These are phyloP conservation scores for Gonocerus acuteangulatus DNA, from an alignment of 2,888 invertebrate species.

Conservation along the genomic window DNA sequence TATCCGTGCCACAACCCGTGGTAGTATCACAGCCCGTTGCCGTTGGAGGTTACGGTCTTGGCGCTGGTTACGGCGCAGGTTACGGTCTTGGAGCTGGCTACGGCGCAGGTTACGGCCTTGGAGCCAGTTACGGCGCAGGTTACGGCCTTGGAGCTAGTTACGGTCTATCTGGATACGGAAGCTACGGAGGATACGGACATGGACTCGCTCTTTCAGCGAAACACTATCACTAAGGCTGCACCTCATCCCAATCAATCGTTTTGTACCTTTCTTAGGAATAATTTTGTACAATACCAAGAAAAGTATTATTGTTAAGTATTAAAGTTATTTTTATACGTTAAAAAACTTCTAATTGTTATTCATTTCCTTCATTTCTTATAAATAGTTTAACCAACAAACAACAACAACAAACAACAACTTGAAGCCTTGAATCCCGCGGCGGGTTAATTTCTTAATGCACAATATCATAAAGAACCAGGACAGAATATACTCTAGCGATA, in stretches of 20 bases:
- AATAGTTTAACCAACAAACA: too few relatives aligned
- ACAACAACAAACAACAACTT: too few relatives aligned
- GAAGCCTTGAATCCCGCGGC: too few relatives aligned
- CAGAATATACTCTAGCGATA: too few relatives aligned
- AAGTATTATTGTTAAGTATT: slow-evolving; percentile 1
- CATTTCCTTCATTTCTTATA: neutral
- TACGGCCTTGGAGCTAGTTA: neutral
- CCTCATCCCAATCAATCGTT: neutral
- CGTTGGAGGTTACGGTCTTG: neutral
- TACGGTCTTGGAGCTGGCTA: neutral
- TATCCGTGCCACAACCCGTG: slow-evolving; percentile 40
- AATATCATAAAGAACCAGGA: too few relatives aligned
- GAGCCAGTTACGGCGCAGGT: too few relatives aligned
- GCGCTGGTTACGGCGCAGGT: neutral
- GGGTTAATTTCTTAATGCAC: too few relatives aligned
- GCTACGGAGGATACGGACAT: neutral
- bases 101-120: neutral
- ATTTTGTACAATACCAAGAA: neutral
- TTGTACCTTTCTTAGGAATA: neutral
- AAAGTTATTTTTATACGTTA: slow-evolving; percentile 1
- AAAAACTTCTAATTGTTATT: neutral
- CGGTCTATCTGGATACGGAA: neutral
- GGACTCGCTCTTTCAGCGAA: neutral
- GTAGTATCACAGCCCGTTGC: slow-evolving; percentile 17
- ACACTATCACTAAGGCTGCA: neutral